phyloP scores from a whole-genome alignment of 2,888 invertebrate genomes.

The Mycalesis mineus region DNA sequence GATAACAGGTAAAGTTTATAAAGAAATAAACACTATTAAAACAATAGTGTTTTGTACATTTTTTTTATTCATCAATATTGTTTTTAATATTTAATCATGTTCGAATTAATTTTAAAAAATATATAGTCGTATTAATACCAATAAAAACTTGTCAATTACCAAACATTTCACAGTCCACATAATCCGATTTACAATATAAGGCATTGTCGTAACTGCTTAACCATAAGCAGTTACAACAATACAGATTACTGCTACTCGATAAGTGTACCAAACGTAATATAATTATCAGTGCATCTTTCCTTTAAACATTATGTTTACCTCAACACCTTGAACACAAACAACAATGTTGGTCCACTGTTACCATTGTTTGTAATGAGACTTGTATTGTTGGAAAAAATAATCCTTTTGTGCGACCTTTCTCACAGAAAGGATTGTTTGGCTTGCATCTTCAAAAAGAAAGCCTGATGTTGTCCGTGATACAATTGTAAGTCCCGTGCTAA shows the following conservation, averaged over 20 bases:
- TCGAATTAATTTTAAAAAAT: too few species aligned
- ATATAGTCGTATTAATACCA: too few species aligned
- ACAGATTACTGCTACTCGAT: constrained; percentile 56
- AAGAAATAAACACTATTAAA: too few species aligned
- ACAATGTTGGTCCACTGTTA: constrained; percentile 57
- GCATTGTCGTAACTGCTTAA: constrained; percentile 12
- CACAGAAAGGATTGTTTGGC: constrained; percentile 47
- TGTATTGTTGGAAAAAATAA: constrained; percentile 56
- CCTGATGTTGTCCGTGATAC: constrained; percentile 22
- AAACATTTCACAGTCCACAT: too few species aligned
- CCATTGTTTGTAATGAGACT: constrained; percentile 63
- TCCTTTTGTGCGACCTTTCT: constrained; percentile 44
- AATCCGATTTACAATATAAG: constrained; percentile 3
- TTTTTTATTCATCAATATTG: too few species aligned
- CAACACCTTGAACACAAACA: constrained; percentile 45
- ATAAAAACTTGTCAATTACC: too few species aligned
- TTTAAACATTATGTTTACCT: constrained; percentile 42
- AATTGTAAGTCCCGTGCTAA: constrained; percentile 22
- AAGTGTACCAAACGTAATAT: constrained; percentile 52
- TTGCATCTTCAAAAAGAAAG: constrained; percentile 35
- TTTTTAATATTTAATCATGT: too few species aligned
- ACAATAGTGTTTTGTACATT: too few species aligned
- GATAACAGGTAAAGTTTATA: too few species aligned
- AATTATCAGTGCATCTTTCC: constrained; percentile 54
- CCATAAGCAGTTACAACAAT: constrained; percentile 34